phyloP scores from a whole-genome alignment of 2,888 invertebrate species.

The Venusia cambrica region DNA sequence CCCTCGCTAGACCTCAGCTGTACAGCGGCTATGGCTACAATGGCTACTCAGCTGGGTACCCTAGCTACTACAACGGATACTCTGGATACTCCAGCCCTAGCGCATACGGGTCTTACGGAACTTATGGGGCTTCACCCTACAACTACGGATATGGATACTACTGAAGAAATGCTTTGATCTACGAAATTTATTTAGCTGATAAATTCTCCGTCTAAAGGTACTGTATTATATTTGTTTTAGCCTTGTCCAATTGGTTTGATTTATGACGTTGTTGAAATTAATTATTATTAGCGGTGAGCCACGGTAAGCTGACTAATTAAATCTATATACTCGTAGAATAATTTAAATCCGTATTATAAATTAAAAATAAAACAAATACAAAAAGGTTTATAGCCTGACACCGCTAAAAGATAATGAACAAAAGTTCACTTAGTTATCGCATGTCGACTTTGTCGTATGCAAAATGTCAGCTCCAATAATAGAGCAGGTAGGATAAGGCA shows the following conservation, averaged over 20 bases:
- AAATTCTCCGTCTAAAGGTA: constrained; percentile 18
- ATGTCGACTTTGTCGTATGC: constrained; percentile 14
- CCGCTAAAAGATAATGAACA: constrained; percentile 23
- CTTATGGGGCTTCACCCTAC: constrained; percentile 56
- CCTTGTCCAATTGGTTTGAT: constrained; percentile 14
- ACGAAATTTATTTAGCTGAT: constrained; percentile 12
- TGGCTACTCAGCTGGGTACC: constrained; percentile 51
- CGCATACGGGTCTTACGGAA: constrained; percentile 53
- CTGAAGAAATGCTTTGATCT: constrained; percentile 27
- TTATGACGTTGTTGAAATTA: constrained; percentile 1
- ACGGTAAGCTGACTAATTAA: constrained; percentile 1
- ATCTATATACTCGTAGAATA: not conserved
- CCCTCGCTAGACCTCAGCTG: constrained; percentile 69
- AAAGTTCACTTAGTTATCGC: constrained; percentile 28
- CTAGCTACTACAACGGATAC: constrained; percentile 58
- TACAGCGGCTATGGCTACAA: constrained; percentile 58
- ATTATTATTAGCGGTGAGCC: constrained; percentile 1
- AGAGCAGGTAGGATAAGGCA: constrained; percentile 15
- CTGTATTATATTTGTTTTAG: constrained; percentile 31
- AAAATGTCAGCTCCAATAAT: constrained; percentile 26
- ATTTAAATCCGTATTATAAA: constrained; percentile 3
- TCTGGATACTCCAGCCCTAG: constrained; percentile 60
- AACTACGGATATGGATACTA: constrained; percentile 63
- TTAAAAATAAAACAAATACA: constrained; percentile 21
- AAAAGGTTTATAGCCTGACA: constrained; percentile 22